Conservation (phyloP, 2,888 invertebrate genomes). For the Polyploca ridens region DNA sequence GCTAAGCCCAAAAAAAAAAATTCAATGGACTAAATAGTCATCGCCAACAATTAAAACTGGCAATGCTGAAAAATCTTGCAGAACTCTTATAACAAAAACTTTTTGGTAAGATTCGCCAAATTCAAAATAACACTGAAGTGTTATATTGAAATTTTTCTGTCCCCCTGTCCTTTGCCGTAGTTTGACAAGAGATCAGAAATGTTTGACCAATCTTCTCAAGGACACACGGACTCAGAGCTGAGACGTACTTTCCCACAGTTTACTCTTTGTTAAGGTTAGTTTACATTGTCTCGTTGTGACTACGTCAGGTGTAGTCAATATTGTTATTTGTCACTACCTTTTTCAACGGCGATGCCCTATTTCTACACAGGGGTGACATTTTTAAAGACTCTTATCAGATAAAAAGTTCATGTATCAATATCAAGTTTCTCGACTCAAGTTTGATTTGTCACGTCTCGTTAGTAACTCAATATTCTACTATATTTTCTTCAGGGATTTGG, state of each 20-base stretch:
- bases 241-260: background rate
- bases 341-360: no score
- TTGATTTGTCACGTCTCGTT: no score
- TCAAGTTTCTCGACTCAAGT: no score
- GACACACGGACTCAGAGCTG: background rate
- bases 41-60: background rate
- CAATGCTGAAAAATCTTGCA: background rate
- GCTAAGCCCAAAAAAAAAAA: no score
- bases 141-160: conserved; percentile 3
- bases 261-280: background rate
- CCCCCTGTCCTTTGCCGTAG: background rate
- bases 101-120: background rate
- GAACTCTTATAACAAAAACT: background rate
- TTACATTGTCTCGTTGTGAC: background rate
- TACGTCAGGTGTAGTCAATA: no score
- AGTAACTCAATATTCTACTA: no score
- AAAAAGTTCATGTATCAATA: no score
- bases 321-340: no score
- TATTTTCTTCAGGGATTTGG: no score
- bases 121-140: background rate
- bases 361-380: no score
- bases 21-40: no score
- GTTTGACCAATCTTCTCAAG: conserved; percentile 16
- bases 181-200: conserved; percentile 20
- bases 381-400: no score